These are phyloP conservation scores for Choristoneura rosaceana DNA, from an alignment of 2,888 invertebrate species.

Conservation along the genomic window DNA sequence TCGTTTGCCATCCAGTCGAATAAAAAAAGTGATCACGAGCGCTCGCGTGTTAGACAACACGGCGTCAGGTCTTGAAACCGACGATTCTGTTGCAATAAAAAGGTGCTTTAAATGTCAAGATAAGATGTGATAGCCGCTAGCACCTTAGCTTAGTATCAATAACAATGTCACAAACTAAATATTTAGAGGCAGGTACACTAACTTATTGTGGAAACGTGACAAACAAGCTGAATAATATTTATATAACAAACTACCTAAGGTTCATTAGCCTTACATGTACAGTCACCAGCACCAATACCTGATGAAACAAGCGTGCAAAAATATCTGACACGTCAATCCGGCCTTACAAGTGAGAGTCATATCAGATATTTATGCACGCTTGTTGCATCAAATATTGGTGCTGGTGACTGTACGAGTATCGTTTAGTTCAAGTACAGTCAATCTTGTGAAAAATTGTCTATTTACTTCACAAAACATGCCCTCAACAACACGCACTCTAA, in stretches of 20 bases:
- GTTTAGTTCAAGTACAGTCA: background rate
- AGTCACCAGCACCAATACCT: too few species aligned
- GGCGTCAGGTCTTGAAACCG: too few species aligned
- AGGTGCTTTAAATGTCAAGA: too few species aligned
- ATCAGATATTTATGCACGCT: too few species aligned
- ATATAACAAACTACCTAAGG: background rate
- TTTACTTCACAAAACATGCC: background rate
- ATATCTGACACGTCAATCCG: too few species aligned
- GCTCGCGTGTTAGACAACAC: too few species aligned
- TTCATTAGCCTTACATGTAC: constrained; percentile 12
- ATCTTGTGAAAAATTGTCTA: background rate
- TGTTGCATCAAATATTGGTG: too few species aligned
- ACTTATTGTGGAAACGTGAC: background rate
- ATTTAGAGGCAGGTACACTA: background rate
- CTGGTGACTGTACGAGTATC: background rate
- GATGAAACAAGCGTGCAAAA: too few species aligned
- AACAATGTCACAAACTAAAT: background rate
- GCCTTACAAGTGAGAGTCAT: too few species aligned
- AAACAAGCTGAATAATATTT: background rate
- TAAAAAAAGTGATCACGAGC: too few species aligned
- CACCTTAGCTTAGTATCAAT: background rate
- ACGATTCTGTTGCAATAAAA: too few species aligned
- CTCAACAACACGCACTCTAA: background rate
- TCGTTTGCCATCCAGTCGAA: too few species aligned
- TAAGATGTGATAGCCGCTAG: background rate